These are phyloP conservation scores for Myotis davidii DNA, from an alignment of 2,113 vertebrate species.

Conservation along the genomic window DNA sequence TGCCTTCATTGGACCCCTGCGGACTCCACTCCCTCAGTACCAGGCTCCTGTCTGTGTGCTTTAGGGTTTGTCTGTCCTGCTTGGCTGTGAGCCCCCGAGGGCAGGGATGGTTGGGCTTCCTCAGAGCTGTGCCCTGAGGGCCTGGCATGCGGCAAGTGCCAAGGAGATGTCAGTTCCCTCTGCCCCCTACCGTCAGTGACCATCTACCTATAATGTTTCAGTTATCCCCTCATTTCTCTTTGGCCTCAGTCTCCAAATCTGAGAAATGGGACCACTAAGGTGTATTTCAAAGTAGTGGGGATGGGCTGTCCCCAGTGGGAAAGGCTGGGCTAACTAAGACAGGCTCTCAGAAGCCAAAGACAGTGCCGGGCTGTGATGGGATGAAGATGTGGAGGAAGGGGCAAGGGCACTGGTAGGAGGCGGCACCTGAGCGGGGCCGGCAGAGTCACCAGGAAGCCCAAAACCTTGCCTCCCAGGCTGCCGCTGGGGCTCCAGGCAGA, in stretches of 20 bases:
- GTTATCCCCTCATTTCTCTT: not conserved
- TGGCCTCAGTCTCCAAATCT: not conserved
- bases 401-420: not conserved
- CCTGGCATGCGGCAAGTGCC: not conserved
- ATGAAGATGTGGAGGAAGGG: not conserved
- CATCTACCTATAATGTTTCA: not conserved
- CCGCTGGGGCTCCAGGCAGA: not conserved
- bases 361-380: not conserved
- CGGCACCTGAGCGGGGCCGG: not conserved
- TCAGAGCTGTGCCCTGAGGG: not conserved
- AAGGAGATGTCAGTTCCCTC: not conserved
- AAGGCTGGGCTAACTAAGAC: not conserved
- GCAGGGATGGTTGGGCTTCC: not conserved
- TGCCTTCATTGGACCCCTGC: not conserved
- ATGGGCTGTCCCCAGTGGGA: not conserved
- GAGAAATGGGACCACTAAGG: not conserved
- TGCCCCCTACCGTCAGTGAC: not conserved
- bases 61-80: not conserved
- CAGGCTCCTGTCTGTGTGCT: not conserved
- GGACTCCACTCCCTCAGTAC: rapidly evolving
- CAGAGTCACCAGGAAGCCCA: not conserved
- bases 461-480: not conserved
- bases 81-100: not conserved
- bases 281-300: not conserved
- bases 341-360: not conserved